Conservation (phyloP, 2,888 invertebrate genomes). For the Phrixothrix hirtus region DNA sequence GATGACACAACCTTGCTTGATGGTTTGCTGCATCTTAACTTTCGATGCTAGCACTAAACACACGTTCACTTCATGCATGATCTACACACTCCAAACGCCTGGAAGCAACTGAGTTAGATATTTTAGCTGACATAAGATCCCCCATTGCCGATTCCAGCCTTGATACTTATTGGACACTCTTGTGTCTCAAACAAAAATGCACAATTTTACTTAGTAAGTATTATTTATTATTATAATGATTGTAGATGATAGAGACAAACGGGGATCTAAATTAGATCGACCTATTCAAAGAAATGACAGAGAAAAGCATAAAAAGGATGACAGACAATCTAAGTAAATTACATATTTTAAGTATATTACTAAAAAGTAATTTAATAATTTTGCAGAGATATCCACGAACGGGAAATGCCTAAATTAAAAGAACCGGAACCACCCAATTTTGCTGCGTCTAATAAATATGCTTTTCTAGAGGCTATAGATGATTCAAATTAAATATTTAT, state of each 20-base stretch:
- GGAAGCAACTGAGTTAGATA: no score
- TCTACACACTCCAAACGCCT: no score
- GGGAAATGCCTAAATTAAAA: slow-evolving; percentile 72
- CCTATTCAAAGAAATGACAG: slow-evolving; percentile 15
- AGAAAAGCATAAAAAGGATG: slow-evolving; percentile 16
- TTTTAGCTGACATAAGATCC: no score
- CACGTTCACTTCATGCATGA: no score
- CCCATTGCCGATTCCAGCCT: no score
- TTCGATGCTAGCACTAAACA: no score
- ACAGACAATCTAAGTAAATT: slow-evolving; percentile 4
- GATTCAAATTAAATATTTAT: slow-evolving; percentile 36
- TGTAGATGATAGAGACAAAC: slow-evolving; percentile 12
- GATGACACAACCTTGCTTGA: no score
- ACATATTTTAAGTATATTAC: background rate
- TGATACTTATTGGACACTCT: no score
- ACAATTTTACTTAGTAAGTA: no score
- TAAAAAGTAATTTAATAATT: background rate
- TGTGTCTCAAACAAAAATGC: no score
- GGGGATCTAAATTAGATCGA: slow-evolving; percentile 16
- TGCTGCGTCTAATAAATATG: slow-evolving; percentile 77
- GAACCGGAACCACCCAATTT: slow-evolving; percentile 77
- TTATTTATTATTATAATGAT: no score
- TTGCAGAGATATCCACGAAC: slow-evolving; percentile 43
- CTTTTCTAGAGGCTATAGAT: slow-evolving; percentile 69
- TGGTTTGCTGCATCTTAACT: no score